Evolutionary conservation across 2,113 vertebrate genomes (phyloP), one percentile per base, ranked within the genome.

Genomic region (Otolemur garnettii): DNA sequence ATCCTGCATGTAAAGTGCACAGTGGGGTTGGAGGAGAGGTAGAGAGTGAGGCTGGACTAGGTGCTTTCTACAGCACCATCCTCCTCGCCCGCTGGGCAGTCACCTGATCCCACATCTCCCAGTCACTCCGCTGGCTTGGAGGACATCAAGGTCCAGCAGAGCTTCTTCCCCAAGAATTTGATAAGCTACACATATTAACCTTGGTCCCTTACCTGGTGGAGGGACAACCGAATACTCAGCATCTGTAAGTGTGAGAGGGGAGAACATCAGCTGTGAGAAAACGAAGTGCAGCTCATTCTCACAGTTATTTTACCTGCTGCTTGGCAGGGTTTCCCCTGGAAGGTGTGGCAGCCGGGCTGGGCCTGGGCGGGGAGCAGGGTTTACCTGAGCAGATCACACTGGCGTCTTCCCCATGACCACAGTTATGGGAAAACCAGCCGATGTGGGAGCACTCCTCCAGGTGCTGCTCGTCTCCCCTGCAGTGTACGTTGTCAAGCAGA

Each of bases 311-410:
- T 35, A 50, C 19, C 26, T 2, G 15, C 35, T 1, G 5, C 2
- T 19, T 35, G 59, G 30, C 10, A 74, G n/a, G 28, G 5, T 2
- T 24, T 53, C 18, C 45, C 59, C 38, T 0, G 1, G 68, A 22
- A 80, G 28, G n/a, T 26, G 35, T 59, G 1, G 1, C 24, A 0
- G 33, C 53, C 1, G 5, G 42, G 42, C 66, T 38, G 35, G 19
- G 12, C n/a, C 72, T 4, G 12, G 66, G 28, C 33, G 1, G 60
- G 59, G 62, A 11, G 30, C 8, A 3, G 30, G 28, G 5, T 53
- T 81, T 96, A 98, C 98, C 98, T 96, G 97, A 96, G 24, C 98
- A 98, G 69, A 98, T 35, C 68, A 97, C 96, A 0, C 98, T 21
- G 0, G 98, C 97, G 0, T 98, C 98, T 75, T 98, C 97, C 0